Evolutionary conservation across 2,797 vertebrate genomes (phyloP), one percentile per base, ranked within the genome.

Genomic region (Notamacropus eugenii): DNA sequence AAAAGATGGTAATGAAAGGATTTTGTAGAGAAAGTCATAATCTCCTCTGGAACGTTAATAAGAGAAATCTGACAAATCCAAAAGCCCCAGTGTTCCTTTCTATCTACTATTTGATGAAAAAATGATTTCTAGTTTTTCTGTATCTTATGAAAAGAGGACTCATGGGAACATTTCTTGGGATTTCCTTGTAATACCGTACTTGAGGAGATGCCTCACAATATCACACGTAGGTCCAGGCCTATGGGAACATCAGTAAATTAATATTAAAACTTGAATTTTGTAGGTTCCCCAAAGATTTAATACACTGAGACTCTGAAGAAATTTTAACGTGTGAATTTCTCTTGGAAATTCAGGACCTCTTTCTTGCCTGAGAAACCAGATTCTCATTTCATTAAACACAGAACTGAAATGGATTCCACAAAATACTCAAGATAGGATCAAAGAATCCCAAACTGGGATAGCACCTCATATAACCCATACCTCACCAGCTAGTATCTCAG

Each of bases 21-120:
- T 94, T 95, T 91, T 93, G 46, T 52, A 24, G 52, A 93, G 92
- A 46, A 92, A 93, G 34, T 0, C 40, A 46, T 40, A 24, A 9
- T 46, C 74, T 82, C 4, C 19, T 56, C 62, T 4, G 19, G 58
- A 27, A 94, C 0, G 34, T 1, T 58, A 74, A 82, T 90, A 55
- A 55, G 14, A 10, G 94, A 95, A 91, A 9, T 22, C 5, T 93
- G 28, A 93, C 62, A 91, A 93, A 90, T 50, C 93, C 12, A 46
- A 96, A 94, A 93, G 40, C 54, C 90, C 34, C 92, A 6, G 22
- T 24, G 28, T 46, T 58, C 91, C 58, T 92, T 67, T 93, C 91
- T 91, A 40, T 24, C 55, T 91, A n/a, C 55, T 91, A n/a, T 8
- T 4, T 87, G 46, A 94, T 12, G 10, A 93, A 67, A 22, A 55